Evolutionary conservation across 1,140 invertebrate species (phyloP).

Genomic region (Antheraea mylitta): DNA sequence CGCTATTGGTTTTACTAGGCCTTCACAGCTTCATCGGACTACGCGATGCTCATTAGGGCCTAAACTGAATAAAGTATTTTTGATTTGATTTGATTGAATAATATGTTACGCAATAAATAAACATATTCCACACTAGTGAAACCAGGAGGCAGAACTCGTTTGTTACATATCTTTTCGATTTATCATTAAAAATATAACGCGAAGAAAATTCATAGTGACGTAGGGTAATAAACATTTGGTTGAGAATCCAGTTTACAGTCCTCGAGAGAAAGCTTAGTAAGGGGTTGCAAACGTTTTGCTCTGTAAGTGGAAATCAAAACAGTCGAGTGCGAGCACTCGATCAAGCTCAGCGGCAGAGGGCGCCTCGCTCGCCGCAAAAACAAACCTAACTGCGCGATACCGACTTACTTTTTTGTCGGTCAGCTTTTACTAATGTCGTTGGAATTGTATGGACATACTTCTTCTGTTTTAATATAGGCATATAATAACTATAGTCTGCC

Average conservation of each 20-base stretch:
- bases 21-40: too few species aligned
- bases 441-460: constrained; percentile 14
- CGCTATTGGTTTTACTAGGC: too few species aligned
- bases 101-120: too few species aligned
- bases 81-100: too few species aligned
- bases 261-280: not conserved
- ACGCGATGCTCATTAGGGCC: too few species aligned
- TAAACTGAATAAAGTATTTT: too few species aligned
- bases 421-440: constrained; percentile 21
- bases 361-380: constrained; percentile 5
- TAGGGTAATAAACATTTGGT: not conserved
- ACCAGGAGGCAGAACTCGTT: too few species aligned
- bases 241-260: not conserved
- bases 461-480: not conserved
- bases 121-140: too few species aligned
- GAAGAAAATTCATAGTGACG: too few species aligned
- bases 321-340: constrained; percentile 26
- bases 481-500: too few species aligned
- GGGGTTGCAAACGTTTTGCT: constrained; percentile 11
- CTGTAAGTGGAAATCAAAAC: constrained; percentile 13
- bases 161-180: too few species aligned
- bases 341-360: constrained; percentile 42
- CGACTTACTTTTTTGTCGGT: constrained; percentile 40
- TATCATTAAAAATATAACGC: too few species aligned
- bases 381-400: not conserved